These are phyloP conservation scores for Neodiprion pinetum DNA, from an alignment of 1,140 invertebrate species.

Conservation along the genomic window DNA sequence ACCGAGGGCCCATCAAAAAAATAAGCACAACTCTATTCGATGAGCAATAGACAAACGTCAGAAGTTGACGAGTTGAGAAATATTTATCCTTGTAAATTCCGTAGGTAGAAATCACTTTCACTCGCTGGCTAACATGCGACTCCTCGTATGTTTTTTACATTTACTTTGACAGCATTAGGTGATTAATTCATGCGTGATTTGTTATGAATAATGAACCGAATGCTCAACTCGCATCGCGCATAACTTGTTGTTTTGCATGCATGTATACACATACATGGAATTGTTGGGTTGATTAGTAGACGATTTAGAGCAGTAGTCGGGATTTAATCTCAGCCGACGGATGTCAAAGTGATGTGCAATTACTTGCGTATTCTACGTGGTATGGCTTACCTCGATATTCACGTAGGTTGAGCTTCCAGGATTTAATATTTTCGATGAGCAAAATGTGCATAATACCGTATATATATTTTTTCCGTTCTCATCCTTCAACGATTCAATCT, in stretches of 20 bases:
- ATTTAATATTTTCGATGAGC: slow-evolving; percentile 76
- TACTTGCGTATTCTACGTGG: not conserved
- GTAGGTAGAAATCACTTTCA: not conserved
- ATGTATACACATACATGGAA: too few species aligned
- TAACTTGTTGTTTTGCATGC: too few species aligned
- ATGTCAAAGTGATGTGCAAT: slow-evolving; percentile 14
- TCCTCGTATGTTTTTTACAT: too few species aligned
- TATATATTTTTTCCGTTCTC: slow-evolving; percentile 72
- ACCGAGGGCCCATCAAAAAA: not conserved
- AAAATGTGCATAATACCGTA: slow-evolving; percentile 73
- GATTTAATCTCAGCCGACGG: slow-evolving; percentile 42
- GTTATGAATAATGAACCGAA: too few species aligned
- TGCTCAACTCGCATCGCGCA: too few species aligned
- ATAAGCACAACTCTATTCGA: not conserved
- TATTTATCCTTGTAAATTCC: too few species aligned
- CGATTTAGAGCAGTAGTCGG: slow-evolving; percentile 21
- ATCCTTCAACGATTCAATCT: slow-evolving; percentile 47
- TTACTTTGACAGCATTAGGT: slow-evolving; percentile 23
- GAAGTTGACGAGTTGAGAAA: too few species aligned
- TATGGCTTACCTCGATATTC: slow-evolving; percentile 61
- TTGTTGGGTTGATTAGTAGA: too few species aligned
- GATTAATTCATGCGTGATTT: too few species aligned
- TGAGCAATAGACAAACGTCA: too few species aligned
- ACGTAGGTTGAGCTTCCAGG: slow-evolving; percentile 66
- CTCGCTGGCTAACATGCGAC: not conserved